Evolutionary conservation across 2,797 vertebrate species (phyloP), one percentile per base, ranked within the genome.

Genomic region (Cetoscarus ocellatus): DNA sequence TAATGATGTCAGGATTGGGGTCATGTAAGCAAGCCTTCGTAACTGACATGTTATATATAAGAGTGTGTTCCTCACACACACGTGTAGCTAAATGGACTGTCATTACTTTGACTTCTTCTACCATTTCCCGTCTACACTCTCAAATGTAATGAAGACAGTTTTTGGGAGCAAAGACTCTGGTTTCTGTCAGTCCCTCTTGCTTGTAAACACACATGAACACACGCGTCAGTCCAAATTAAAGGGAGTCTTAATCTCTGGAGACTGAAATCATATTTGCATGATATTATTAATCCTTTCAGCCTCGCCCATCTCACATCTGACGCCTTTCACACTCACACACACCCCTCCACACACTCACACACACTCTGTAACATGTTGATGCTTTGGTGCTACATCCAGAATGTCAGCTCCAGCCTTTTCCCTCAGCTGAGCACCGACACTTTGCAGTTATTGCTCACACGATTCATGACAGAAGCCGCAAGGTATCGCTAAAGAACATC

Each of bases 321-420:
- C 79, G 61, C 85, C 68, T 61, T 70, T 14, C 18, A 35, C 51
- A 44, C 43, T 11, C 2, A 10, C 34, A 12, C 53, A 49, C 55
- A 42, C 68, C 18, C 47, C 6, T 54, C 58, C 54, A 39, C 66
- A 38, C 38, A 27, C 48, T 42, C 38, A 65, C 45, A 47, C 13
- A 27, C 9, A 47, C 12, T 10, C 10, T 27, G 3, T 19, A 51
- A 34, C 12, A 42, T 43, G 19, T 65, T 74, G 8, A 67, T 86
- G 73, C 66, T 88, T 77, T 68, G 77, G 55, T 62, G 72, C 59
- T 67, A 58, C 73, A 57, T 77, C 47, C 67, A 76, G 67, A 75
- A 79, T 64, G 87, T 86, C 88, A 68, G 82, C 86, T 82, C 73
- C 83, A 88, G 84, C 88, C 83, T 87, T 89, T 27, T 92, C 78